Percentiles rank a stretch among this genome's conserved stretches.
phyloP scores from a whole-genome alignment of 2,888 invertebrate genomes.

The Drosophila setosimentum region DNA sequence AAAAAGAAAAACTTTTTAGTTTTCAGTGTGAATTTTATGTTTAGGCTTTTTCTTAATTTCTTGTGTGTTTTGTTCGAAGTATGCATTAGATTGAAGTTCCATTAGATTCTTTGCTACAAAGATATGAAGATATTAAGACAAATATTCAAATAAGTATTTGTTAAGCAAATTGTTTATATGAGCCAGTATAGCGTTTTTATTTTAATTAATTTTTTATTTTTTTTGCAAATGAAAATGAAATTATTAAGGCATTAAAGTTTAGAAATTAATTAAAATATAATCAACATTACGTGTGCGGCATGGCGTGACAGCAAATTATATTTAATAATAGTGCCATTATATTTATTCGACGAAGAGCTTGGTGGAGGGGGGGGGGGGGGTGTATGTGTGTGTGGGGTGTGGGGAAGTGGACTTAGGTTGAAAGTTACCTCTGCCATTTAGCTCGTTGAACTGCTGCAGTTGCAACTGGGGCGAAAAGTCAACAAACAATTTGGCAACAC shows the following conservation, averaged over 20 bases:
- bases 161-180: background rate
- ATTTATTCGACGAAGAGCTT: slow-evolving; percentile 42
- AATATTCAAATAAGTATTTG: background rate
- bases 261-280: slow-evolving; percentile 82
- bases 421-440: background rate
- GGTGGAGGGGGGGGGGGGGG: fast-evolving
- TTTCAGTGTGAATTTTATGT: background rate
- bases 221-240: slow-evolving; percentile 49
- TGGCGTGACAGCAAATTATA: slow-evolving; percentile 82
- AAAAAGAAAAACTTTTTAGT: background rate
- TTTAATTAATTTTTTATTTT: background rate
- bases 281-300: slow-evolving; percentile 81
- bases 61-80: background rate
- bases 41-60: background rate
- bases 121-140: background rate
- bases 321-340: slow-evolving; percentile 72
- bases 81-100: background rate
- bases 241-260: slow-evolving; percentile 82
- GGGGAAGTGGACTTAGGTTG: background rate
- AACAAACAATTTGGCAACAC: slow-evolving; percentile 52
- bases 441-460: slow-evolving; percentile 13
- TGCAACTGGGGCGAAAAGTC: slow-evolving; percentile 46
- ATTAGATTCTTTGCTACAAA: background rate
- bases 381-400: too few species aligned
- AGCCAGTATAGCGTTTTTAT: background rate